These are phyloP conservation scores for Erebia palarica DNA, from an alignment of 2,888 invertebrate species.

Conservation along the genomic window DNA sequence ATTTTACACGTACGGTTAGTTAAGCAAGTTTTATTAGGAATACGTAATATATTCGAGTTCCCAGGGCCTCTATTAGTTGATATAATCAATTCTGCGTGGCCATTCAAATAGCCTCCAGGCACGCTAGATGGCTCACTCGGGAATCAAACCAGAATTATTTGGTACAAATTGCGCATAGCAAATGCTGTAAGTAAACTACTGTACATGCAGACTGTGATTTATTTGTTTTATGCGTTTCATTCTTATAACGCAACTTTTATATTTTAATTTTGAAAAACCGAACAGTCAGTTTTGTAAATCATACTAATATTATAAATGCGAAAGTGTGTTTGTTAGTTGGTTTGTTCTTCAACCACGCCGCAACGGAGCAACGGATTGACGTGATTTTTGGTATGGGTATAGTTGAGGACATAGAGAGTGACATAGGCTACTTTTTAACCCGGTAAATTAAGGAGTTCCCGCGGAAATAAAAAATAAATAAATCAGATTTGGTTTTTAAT, in stretches of 20 bases:
- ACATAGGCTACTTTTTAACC: too few relatives aligned
- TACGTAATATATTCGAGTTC: conserved; percentile 33
- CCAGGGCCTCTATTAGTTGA: conserved; percentile 42
- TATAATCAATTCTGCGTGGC: conserved; percentile 40
- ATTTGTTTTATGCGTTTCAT: neutral
- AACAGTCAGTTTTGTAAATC: too few relatives aligned
- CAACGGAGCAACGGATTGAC: too few relatives aligned
- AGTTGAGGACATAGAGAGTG: too few relatives aligned
- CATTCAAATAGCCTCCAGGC: conserved; percentile 54
- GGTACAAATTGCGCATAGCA: conserved; percentile 37
- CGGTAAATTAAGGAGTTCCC: too few relatives aligned
- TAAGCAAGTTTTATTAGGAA: conserved; percentile 16
- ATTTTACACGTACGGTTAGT: conserved; percentile 16
- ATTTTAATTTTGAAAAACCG: too few relatives aligned
- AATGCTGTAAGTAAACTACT: conserved; percentile 12
- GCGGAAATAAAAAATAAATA: too few relatives aligned
- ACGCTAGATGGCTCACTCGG: conserved; percentile 48
- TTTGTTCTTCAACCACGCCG: too few relatives aligned
- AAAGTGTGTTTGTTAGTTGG: too few relatives aligned
- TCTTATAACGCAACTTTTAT: neutral
- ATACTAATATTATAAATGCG: too few relatives aligned
- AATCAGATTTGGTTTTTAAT: too few relatives aligned
- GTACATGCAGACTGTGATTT: conserved; percentile 4
- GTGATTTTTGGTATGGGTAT: too few relatives aligned
- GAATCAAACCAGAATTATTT: conserved; percentile 42